Conservation (phyloP, 1,140 invertebrate species). For the Planococcus citri region DNA sequence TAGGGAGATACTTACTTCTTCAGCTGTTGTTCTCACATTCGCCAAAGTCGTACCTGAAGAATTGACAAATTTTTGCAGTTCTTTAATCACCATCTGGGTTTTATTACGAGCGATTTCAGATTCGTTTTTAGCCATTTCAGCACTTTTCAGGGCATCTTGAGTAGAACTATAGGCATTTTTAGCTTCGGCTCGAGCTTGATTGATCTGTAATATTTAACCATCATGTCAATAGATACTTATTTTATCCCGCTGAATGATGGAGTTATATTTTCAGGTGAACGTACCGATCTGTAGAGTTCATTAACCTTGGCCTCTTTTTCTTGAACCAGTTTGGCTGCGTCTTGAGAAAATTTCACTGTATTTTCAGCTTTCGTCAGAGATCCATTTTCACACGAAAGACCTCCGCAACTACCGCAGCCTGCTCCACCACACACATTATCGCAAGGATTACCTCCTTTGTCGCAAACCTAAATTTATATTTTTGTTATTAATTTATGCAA, state of each 20-base stretch:
- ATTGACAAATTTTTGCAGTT: background rate
- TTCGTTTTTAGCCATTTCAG: background rate
- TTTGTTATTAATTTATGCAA: conserved; percentile 11
- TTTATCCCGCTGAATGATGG: no score
- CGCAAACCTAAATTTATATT: conserved; percentile 59
- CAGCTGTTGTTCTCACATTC: background rate
- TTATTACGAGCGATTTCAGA: background rate
- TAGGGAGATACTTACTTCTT: background rate
- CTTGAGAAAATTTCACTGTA: conserved; percentile 69
- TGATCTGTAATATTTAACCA: background rate
- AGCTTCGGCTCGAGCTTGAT: conserved; percentile 6
- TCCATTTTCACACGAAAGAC: conserved; percentile 75
- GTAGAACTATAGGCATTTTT: background rate
- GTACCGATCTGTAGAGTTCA: conserved; percentile 47
- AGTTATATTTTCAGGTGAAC: conserved; percentile 26
- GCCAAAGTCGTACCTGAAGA: background rate
- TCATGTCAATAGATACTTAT: no score
- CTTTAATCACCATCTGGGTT: background rate
- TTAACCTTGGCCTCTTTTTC: conserved; percentile 66
- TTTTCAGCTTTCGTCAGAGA: conserved; percentile 74
- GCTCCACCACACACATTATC: conserved; percentile 86
- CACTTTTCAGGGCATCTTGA: background rate
- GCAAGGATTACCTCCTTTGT: conserved; percentile 69
- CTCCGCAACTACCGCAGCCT: conserved; percentile 81
- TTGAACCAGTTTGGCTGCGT: conserved; percentile 65